Base-by-base conservation (phyloP, 2,113 vertebrate species). In the Chlamydotis undulata region DNA sequence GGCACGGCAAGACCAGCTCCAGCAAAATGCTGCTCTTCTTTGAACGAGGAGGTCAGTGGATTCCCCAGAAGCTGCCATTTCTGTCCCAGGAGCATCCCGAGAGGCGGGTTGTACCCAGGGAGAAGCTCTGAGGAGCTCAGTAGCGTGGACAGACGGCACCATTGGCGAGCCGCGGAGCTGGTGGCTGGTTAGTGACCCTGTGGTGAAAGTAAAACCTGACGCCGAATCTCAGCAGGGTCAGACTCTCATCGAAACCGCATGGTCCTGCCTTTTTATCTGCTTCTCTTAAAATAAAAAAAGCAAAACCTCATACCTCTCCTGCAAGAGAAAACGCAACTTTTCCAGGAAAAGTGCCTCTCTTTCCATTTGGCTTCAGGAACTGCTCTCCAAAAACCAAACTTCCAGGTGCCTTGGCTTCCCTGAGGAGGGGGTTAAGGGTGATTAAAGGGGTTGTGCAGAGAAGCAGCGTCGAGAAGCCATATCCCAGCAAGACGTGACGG, bases 241-340 rank as follows among this genome's bases (percentile, higher is more conserved):
- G 0, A 35, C 24, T 53, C 4, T 0, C n/a, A 16, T 4, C 4
- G 4, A 68, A 76, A 47, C 26, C 0, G 0, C 6, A 31, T 3
- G 2, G 11, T 14, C 9, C 10, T 35, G 19, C 19, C 45, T 55
- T 45, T 49, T 41, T 5, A 13, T 21, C 39, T 41, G 19, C 15
- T 61, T 71, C 14, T 6, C 39, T 47, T 25, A 45, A 49, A 49
- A 37, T 2, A 12, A 39, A 67, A 67, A 61, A 35, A 64, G 3
- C 9, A 50, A 75, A 41, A 0, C 2, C 3, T 6, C 15, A 17
- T 6, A 60, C 5, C 15, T n/a, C 47, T 55, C 47, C 9, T 43
- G 18, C 39, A 35, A 39, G 35, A 22, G 3, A 49, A 80, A 91
- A 55, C 4, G 1, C 9, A 37, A 5, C 4, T 16, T 83, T 55